phyloP scores from a whole-genome alignment of 2,797 vertebrate genomes.

The Acomys russatus region DNA sequence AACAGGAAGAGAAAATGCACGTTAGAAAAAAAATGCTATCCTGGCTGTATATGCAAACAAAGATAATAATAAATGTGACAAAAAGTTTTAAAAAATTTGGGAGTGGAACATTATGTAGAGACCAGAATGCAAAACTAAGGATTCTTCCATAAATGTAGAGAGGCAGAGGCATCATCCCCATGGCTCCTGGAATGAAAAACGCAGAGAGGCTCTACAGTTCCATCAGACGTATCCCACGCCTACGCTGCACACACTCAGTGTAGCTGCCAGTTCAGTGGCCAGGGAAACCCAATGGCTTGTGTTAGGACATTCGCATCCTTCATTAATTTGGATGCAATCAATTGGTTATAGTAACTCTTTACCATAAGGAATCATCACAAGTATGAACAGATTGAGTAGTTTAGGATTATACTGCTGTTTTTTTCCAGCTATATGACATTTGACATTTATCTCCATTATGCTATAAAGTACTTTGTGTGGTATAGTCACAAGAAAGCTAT shows the following conservation, averaged over 20 bases:
- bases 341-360: background rate
- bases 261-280: background rate
- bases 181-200: background rate
- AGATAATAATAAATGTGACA: background rate
- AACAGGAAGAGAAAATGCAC: background rate
- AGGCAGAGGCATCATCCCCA: background rate
- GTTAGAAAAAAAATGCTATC: background rate
- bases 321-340: conserved; percentile 45
- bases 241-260: background rate
- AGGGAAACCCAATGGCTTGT: conserved; percentile 1
- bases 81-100: background rate
- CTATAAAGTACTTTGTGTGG: background rate
- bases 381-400: background rate
- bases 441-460: background rate
- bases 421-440: background rate
- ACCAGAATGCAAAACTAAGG: background rate
- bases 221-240: background rate
- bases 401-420: background rate
- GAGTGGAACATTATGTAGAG: background rate
- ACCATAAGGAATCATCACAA: conserved; percentile 54
- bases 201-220: background rate
- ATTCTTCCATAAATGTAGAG: background rate
- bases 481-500: background rate
- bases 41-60: background rate
- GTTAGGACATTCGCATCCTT: background rate